Evolutionary conservation across 2,113 vertebrate species (phyloP), one percentile per base, ranked within the genome.

Genomic region (Spea bombifrons): DNA sequence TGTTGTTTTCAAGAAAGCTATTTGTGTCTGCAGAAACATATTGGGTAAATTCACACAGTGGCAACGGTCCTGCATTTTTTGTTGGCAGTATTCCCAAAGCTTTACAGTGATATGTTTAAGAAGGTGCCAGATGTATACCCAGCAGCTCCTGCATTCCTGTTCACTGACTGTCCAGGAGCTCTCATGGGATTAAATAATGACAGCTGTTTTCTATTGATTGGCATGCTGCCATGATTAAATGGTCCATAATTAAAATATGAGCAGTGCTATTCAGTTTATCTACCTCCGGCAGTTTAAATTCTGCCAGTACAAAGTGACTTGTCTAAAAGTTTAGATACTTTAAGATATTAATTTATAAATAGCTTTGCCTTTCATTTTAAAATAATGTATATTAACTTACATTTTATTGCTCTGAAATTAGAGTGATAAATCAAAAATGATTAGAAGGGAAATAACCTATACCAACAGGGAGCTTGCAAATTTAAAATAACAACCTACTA

Each of bases 161-260:
- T 75, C 73, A 66, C 59, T 66, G 53, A 63, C 73, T 75, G 13
- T 75, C 49, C 73, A 61, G 48, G 49, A 66, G 7, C 61, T 66
- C 73, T 75, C 47, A 49, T 75, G 17, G 17, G 49, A 75, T 75
- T 75, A 75, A 75, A 75, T 75, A 75, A 66, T 75, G 63, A 66
- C 73, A 75, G 73, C 61, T 75, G 73, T 66, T 66, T 75, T 75
- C 63, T 66, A 75, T 75, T 13, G 48, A 75, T 66, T 75, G 73
- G 73, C 63, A 82, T 80, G 82, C 82, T 73, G 78, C 17, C 81
- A 83, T 72, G 82, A 53, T 70, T 86, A 86, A 83, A 65, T 76
- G 79, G 80, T 83, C 83, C 68, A 80, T 84, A 71, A 73, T 84
- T 86, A 65, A 68, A 53, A 71, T 79, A 80, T 82, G 78, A 82